phyloP scores from a whole-genome alignment of 2,888 invertebrate species.

The Drosophila austrosaltans region DNA sequence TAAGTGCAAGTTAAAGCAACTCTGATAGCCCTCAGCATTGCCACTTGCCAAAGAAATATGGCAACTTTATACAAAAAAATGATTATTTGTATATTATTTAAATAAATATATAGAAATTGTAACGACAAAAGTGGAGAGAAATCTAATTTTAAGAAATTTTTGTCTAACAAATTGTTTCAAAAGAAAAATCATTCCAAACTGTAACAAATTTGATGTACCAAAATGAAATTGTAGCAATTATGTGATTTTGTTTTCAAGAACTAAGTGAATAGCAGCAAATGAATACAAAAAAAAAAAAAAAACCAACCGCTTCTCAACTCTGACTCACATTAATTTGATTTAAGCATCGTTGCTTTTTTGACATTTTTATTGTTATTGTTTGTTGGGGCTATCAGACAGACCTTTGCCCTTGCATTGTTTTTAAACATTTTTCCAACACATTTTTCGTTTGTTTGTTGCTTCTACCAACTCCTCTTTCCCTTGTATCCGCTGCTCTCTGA shows the following conservation, averaged over 20 bases:
- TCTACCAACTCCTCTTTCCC: neutral
- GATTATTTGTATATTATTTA: no score
- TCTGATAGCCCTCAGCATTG: no score
- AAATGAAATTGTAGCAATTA: neutral
- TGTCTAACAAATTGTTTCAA: no score
- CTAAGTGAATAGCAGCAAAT: constrained; percentile 17
- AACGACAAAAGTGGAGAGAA: no score
- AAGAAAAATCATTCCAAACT: no score
- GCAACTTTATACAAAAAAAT: no score
- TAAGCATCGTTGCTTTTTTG: constrained; percentile 75
- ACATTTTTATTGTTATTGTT: constrained; percentile 79
- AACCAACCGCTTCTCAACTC: constrained; percentile 22
- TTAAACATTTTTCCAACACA: constrained; percentile 71
- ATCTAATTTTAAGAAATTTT: no score
- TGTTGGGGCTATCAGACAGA: constrained; percentile 59
- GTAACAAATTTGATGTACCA: no score
- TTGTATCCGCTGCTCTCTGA: neutral
- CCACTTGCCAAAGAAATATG: no score
- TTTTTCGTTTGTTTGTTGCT: constrained; percentile 40
- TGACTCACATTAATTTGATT: constrained; percentile 76
- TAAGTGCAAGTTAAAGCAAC: no score
- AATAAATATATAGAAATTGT: no score
- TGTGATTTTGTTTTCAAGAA: constrained; percentile 12
- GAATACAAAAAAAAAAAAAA: constrained; percentile 12
- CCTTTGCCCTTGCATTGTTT: constrained; percentile 63